Evolutionary conservation across 2,888 invertebrate genomes (phyloP), one percentile per base, ranked within the genome.

Genomic region (Mactromeris polynyma): DNA sequence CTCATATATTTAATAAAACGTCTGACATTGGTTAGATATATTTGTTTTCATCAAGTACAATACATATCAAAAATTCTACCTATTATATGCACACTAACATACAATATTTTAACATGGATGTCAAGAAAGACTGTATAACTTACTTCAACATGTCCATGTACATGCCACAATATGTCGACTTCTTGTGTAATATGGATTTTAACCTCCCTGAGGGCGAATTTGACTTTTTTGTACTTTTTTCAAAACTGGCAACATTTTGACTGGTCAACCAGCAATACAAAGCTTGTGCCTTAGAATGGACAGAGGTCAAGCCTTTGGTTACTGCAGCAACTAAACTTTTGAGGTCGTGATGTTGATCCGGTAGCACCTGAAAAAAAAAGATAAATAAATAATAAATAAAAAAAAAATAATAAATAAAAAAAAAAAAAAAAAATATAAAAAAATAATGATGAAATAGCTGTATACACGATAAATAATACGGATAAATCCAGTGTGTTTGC

Each of bases 81-180:
- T n/a, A n/a, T n/a, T n/a, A n/a, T n/a, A n/a, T n/a, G n/a, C n/a
- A n/a, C 6, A 14, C 46, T 46, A 11, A 9, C 46, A 7, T 17
- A 4, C 46, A 42, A 42, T 46, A n/a, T n/a, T 42, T 42, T 42
- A 42, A 42, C 2, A 46, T 17, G 11, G 46, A 9, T 46, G 46
- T n/a, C n/a, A n/a, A n/a, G n/a, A n/a, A n/a, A n/a, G n/a, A n/a
- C 51, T 51, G 2, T 31, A 40, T 38, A 40, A 89, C 93, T 91
- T 88, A 95, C 95, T 93, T 95, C 83, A 94, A 89, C 92, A 95
- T 91, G 36, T 95, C 95, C 80, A 93, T 94, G 81, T 93, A 95
- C 17, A 95, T 79, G 9, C 89, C 83, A 21, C 94, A 92, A 86
- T 94, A 90, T 2, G 90, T 85, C 1, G 90, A 90, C 81, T 93